Conservation (phyloP, 2,888 invertebrate species). For the Oligia latruncula region DNA sequence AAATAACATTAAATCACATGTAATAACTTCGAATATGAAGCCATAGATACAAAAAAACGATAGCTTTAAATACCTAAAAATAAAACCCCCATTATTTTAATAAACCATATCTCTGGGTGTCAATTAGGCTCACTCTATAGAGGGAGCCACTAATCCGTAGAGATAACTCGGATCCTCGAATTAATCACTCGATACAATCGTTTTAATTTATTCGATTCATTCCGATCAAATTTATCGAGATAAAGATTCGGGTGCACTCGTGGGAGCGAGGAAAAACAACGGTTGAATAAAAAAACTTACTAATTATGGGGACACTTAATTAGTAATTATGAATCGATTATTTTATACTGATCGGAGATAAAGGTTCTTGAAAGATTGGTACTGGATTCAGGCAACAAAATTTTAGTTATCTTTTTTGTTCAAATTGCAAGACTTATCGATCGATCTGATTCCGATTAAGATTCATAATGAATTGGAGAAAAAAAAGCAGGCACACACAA, state of each 20-base stretch:
- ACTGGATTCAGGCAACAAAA: constrained; percentile 19
- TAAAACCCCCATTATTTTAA: constrained; percentile 86
- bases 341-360: constrained; percentile 51
- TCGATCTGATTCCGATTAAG: constrained; percentile 5
- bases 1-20: constrained; percentile 51
- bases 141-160: constrained; percentile 83
- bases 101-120: constrained; percentile 86
- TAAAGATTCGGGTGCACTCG: constrained; percentile 70
- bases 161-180: constrained; percentile 84
- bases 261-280: constrained; percentile 64
- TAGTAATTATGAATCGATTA: constrained; percentile 61
- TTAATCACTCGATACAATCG: constrained; percentile 85
- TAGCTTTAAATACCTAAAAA: constrained; percentile 68
- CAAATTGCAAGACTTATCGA: constrained; percentile 6
- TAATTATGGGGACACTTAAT: constrained; percentile 64
- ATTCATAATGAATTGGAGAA: not conserved
- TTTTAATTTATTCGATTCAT: constrained; percentile 85
- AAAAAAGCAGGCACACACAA: not conserved
- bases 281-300: constrained; percentile 54
- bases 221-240: constrained; percentile 78
- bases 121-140: constrained; percentile 86
- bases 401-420: constrained; percentile 25
- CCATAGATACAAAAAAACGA: constrained; percentile 46
- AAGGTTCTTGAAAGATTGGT: constrained; percentile 30
- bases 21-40: constrained; percentile 51